Percentiles rank a stretch among this genome's conserved stretches.
phyloP scores from a whole-genome alignment of 2,797 vertebrate genomes.

The Propithecus deckenii region DNA sequence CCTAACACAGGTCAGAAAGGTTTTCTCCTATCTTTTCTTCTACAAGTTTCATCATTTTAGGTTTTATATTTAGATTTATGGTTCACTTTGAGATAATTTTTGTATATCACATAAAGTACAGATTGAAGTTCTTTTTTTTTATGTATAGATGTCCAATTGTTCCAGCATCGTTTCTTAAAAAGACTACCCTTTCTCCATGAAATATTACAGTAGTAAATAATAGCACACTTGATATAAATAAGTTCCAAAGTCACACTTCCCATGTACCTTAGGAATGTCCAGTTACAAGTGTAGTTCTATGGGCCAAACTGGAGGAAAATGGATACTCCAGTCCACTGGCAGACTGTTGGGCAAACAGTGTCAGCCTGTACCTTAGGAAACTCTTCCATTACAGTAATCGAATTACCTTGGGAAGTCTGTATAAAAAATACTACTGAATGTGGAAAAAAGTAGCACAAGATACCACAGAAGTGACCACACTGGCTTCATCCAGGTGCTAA shows the following conservation, averaged over 20 bases:
- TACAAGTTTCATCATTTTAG: neutral
- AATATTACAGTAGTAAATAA: neutral
- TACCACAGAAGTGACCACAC: neutral
- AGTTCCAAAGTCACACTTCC: neutral
- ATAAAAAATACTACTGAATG: neutral
- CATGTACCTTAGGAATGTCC: neutral
- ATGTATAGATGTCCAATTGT: neutral
- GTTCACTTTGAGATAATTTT: neutral
- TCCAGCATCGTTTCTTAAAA: neutral
- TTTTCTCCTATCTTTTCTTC: neutral
- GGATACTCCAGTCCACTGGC: neutral
- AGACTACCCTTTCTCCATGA: neutral
- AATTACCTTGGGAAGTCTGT: neutral
- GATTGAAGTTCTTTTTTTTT: neutral
- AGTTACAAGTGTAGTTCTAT: too few species aligned
- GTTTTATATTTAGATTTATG: neutral
- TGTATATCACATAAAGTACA: neutral
- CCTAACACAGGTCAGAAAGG: neutral
- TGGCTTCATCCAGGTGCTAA: neutral
- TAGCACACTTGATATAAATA: neutral
- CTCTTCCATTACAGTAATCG: too few species aligned
- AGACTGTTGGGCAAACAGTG: neutral
- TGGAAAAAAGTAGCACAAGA: neutral
- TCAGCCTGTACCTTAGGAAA: fast-evolving
- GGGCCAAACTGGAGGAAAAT: neutral